Base-by-base conservation (phyloP, 2,113 vertebrate species). In the Ammodytes dubius region DNA sequence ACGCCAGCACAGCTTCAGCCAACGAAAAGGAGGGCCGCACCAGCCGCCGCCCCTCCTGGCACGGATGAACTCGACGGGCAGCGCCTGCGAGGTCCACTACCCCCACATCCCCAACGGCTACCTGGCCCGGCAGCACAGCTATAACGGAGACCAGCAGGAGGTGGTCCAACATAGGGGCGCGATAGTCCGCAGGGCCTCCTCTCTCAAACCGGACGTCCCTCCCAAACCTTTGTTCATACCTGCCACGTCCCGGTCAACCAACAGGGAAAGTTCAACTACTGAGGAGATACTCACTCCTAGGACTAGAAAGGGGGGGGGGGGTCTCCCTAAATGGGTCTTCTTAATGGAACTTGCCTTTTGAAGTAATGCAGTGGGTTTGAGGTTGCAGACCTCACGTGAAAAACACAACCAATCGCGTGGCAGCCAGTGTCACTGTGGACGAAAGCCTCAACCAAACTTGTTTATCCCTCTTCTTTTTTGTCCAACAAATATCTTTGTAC, bases 181-280 rank as follows among this genome's bases (percentile, higher is more conserved):
- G 1, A 92, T 95, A 3, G 87, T 96, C 14, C 95, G 95, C 79
- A 91, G 96, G 64, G 93, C 94, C 53, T 67, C 94, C 74, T 96
- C 96, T 7, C 89, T 96, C 52, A 97, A 96, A 92, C 95, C 96
- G 0, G 95, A 96, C 6, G 92, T 95, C 80, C 93, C 95, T 0
- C 94, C 96, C 11, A 96, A 96, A 66, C 94, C 95, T 1, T 81
- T 96, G 61, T 96, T 96, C 90, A 94, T 96, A 84, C 96, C 96
- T 12, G 96, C 96, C 73, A 95, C 95, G 0, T 96, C 95, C 95
- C 96, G 0, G 94, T 96, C 77, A 96, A 94, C 84, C 91, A 95
- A 19, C 95, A 94, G 61, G 93, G 95, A 43, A 95, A 95, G 72
- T 97, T 95, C 88, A 95, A 95, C 94, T 96, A 96, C 94, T 97